Evolutionary conservation across 2,113 vertebrate genomes (phyloP).

Genomic region (Psilopogon haemacephalus): DNA sequence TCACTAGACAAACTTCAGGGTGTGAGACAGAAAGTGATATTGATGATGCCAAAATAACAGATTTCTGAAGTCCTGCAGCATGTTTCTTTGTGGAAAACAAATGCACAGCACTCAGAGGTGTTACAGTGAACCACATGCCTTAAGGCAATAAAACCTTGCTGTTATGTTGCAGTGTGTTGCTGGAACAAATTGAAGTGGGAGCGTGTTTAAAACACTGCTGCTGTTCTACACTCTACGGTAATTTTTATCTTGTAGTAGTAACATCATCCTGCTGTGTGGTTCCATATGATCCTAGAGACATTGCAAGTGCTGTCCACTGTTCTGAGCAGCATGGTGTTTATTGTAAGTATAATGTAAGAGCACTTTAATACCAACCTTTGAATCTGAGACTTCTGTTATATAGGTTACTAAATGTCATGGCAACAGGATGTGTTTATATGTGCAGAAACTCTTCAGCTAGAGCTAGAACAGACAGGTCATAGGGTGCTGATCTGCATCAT

Average conservation of each 20-base stretch:
- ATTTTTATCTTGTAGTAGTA: background rate
- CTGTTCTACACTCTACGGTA: background rate
- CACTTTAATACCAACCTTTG: background rate
- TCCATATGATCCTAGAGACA: accelerated
- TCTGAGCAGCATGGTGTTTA: background rate
- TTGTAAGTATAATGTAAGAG: background rate
- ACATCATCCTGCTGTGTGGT: background rate
- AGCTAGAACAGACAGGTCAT: background rate
- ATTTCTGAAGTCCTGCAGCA: background rate
- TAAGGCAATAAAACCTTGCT: background rate
- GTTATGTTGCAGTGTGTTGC: background rate
- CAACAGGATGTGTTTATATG: background rate
- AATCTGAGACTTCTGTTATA: background rate
- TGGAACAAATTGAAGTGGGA: background rate
- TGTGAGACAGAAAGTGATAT: constrained; percentile 21
- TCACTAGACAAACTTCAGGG: constrained; percentile 6
- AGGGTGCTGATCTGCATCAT: background rate
- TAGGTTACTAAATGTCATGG: background rate
- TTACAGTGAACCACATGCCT: background rate
- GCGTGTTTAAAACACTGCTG: background rate
- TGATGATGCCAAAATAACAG: background rate
- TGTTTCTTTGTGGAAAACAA: background rate
- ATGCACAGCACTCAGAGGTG: background rate
- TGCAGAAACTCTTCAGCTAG: background rate
- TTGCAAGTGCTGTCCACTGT: background rate